Conservation (phyloP, 2,113 vertebrate genomes). For the Lontra canadensis region DNA sequence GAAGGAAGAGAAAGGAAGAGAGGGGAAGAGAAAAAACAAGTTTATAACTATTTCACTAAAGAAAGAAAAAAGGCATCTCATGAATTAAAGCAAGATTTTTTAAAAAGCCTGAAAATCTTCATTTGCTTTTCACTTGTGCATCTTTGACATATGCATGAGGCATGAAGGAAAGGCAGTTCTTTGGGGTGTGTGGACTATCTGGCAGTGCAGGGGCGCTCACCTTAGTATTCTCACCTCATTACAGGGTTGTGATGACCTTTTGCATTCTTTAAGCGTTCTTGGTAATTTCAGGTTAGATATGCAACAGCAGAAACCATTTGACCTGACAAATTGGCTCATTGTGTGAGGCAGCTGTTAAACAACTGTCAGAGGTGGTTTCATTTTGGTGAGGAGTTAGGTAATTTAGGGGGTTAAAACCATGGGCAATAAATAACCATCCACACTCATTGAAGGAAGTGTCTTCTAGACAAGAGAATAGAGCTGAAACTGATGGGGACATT, state of each 20-base stretch:
- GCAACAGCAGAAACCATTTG: background rate
- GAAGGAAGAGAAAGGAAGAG: background rate
- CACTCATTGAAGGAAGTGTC: background rate
- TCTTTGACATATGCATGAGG: background rate
- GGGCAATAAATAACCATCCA: background rate
- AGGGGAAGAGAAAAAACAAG: background rate
- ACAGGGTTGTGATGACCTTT: conserved; percentile 11
- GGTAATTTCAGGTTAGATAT: background rate
- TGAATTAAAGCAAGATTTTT: background rate
- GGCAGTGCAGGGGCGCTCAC: background rate
- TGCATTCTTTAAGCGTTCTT: background rate
- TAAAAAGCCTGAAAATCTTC: background rate
- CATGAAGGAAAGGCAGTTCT: background rate
- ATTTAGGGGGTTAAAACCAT: background rate
- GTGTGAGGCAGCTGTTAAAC: background rate
- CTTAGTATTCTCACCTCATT: background rate
- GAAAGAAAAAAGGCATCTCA: background rate
- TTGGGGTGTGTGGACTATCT: background rate
- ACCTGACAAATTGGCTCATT: background rate
- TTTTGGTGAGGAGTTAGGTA: conserved; percentile 23
- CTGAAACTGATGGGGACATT: background rate
- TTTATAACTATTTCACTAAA: background rate
- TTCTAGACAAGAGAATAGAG: conserved; percentile 6
- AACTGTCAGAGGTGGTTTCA: background rate
- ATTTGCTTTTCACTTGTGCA: background rate